Evolutionary conservation across 1,140 invertebrate species (phyloP).

Genomic region (Drosophila quadrilineata): DNA sequence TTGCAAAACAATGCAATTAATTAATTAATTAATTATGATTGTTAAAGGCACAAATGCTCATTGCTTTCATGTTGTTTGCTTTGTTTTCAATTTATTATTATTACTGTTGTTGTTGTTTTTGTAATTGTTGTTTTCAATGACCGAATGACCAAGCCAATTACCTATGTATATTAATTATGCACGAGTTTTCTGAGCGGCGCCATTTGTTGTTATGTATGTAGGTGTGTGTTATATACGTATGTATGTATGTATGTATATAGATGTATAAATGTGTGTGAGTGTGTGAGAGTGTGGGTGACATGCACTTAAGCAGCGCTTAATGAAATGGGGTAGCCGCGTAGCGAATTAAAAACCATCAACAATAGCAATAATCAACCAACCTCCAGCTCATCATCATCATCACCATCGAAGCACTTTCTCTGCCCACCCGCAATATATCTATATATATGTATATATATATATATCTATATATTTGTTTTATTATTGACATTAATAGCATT

Average conservation of each 20-base stretch:
- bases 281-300: conserved; percentile 29
- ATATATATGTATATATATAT: too few relatives aligned
- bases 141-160: conserved; percentile 65
- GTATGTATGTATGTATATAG: conserved; percentile 6
- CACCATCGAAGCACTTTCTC: too few relatives aligned
- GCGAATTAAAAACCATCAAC: conserved; percentile 10
- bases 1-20: conserved; percentile 58
- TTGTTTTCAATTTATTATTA: too few relatives aligned
- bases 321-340: conserved; percentile 8
- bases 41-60: conserved; percentile 48
- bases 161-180: conserved; percentile 56
- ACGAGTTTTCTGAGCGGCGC: conserved; percentile 20
- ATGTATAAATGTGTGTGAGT: conserved; percentile 32
- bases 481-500: conserved; percentile 47
- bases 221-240: neutral
- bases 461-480: too few relatives aligned
- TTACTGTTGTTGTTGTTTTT: conserved; percentile 19
- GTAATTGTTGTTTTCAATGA: conserved; percentile 20
- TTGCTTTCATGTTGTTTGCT: conserved; percentile 26
- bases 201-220: conserved; percentile 19
- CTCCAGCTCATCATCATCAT: conserved; percentile 12
- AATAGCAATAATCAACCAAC: conserved; percentile 28
- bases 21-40: conserved; percentile 53
- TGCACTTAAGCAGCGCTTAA: conserved; percentile 42
- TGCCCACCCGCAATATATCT: too few relatives aligned